These are phyloP conservation scores for Nudaria mundana DNA, from an alignment of 2,888 invertebrate species.

Conservation along the genomic window DNA sequence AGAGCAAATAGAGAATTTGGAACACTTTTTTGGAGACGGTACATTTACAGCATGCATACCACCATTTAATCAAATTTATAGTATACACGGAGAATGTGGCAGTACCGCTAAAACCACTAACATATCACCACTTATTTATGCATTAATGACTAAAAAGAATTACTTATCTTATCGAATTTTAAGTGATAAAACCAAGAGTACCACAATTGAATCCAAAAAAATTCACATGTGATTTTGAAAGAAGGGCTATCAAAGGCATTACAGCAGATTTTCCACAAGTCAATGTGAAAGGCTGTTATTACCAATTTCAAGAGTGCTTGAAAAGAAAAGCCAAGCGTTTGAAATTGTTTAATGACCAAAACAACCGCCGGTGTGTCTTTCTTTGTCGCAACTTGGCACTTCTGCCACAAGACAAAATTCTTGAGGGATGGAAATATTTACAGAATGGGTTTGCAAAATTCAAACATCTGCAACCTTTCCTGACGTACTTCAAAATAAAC, in stretches of 20 bases:
- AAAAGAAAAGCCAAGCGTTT: constrained; percentile 1
- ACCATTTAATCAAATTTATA: not conserved
- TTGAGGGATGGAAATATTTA: too few relatives aligned
- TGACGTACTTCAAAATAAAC: not conserved
- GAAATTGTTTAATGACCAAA: not conserved
- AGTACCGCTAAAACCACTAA: not conserved
- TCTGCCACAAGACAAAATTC: too few relatives aligned
- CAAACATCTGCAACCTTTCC: too few relatives aligned
- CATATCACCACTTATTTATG: not conserved
- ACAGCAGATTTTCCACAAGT: constrained; percentile 1
- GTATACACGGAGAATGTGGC: not conserved
- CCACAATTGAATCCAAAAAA: not conserved
- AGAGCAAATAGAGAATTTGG: too few relatives aligned
- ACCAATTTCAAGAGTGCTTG: constrained; percentile 4
- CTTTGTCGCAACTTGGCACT: too few relatives aligned
- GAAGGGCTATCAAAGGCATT: not conserved
- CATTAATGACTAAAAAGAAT: constrained; percentile 1
- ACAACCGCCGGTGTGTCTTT: not conserved
- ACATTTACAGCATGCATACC: not conserved
- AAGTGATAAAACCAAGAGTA: not conserved
- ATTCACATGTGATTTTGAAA: not conserved
- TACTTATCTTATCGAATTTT: constrained; percentile 1
- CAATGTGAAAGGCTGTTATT: not conserved
- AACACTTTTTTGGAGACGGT: too few relatives aligned
- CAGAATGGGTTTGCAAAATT: too few relatives aligned